Evolutionary conservation across 1,140 invertebrate genomes (phyloP).

Genomic region (Drosophila tristis): DNA sequence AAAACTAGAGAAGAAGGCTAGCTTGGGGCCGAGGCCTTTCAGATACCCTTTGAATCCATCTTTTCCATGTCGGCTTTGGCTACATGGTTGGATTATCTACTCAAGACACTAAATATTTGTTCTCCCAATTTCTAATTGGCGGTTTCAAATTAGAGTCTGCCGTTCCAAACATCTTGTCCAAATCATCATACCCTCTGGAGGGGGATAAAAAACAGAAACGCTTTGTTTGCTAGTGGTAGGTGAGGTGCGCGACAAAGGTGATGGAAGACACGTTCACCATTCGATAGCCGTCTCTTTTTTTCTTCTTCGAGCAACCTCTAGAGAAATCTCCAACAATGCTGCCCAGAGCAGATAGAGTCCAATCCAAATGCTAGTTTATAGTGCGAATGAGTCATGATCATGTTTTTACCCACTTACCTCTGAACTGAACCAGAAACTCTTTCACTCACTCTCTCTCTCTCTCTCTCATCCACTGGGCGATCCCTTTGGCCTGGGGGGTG

Average conservation of each 20-base stretch:
- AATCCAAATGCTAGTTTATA: conserved; percentile 57
- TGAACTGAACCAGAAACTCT: conserved; percentile 23
- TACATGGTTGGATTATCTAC: no score
- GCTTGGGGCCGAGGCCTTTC: no score
- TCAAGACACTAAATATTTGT: no score
- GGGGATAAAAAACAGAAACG: conserved; percentile 5
- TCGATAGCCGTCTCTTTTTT: conserved; percentile 21
- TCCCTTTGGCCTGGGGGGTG: neutral
- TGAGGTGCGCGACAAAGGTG: conserved; percentile 46
- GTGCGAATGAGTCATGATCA: conserved; percentile 57
- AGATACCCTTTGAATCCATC: no score
- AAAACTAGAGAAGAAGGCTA: no score
- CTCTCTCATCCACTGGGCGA: conserved; percentile 4
- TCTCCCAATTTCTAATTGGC: no score
- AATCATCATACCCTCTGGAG: no score
- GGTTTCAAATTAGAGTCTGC: neutral
- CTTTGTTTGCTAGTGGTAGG: neutral
- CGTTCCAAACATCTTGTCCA: no score
- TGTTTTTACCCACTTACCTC: conserved; percentile 61
- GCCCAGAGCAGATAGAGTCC: no score
- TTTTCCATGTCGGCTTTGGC: no score
- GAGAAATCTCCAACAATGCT: conserved; percentile 15
- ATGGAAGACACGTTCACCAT: conserved; percentile 52
- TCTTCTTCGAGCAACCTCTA: conserved; percentile 46
- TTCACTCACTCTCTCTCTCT: conserved; percentile 34